Evolutionary conservation across 2,113 vertebrate species (phyloP), one percentile per base, ranked within the genome.

Genomic region (Gulo gulo): DNA sequence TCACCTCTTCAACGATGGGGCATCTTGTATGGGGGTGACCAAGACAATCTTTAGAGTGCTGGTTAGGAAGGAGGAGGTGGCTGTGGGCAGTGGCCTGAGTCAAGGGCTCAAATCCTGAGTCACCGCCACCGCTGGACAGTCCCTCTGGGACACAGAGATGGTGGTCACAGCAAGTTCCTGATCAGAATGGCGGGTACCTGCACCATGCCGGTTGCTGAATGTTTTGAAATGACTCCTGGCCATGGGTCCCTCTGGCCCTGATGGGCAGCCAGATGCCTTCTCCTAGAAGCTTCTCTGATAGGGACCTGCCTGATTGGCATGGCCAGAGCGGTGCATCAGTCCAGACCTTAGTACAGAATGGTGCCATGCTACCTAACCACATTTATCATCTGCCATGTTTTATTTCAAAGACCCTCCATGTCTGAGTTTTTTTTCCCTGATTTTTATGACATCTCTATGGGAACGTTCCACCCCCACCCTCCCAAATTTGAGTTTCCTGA

Each of bases 381-480:
- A 29, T 92, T 96, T 59, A 71, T 82, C 50, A 65, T 96, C 59
- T 87, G 95, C 96, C 94, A 80, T 97, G 23, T 95, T 98, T 97
- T 91, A 2, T 80, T 94, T 96, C 97, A 10, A 90, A 97, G 42
- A 90, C 98, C 45, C 82, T 97, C 52, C 92, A 67, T 45, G 5
- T 97, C 94, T 95, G 94, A 98, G 87, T 95, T 97, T 95, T 87
- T 42, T 94, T 14, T 87, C 92, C 36, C 79, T 59, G 26, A 12
- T 21, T 94, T 98, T 96, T 63, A 71, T 90, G 86, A 80, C 96
- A 96, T 97, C 86, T 91, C 91, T 97, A 9, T 52, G 92, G 85
- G 93, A 45, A 71, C 88, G 55, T 93, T 24, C 95, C 98, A 96
- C 95, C 97, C 97, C 92, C 79, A 86, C 95, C 29, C 97, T 97